These are phyloP conservation scores for Axinella damicornis DNA, from an alignment of 37 sponge, comb jelly and placozoan genomes.

Conservation along the genomic window DNA sequence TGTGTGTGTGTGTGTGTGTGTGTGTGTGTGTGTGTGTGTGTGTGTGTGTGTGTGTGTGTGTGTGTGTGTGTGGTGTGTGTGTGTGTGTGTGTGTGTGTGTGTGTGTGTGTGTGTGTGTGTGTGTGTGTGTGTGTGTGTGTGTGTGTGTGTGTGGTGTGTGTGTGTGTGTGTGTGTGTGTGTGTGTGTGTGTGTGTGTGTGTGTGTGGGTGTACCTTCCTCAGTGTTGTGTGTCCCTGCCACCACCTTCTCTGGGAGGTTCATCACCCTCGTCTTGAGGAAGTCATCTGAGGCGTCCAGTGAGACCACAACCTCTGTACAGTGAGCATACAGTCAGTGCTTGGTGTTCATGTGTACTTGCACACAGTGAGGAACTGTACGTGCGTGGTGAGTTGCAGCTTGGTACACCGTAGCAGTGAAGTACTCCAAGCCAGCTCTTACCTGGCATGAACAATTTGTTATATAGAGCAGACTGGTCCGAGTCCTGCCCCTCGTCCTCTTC, in stretches of 20 bases:
- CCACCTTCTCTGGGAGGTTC: conserved; percentile 87
- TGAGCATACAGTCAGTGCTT: too few relatives aligned
- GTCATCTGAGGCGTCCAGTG: conserved; percentile 81
- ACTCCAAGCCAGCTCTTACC: conserved; percentile 35
- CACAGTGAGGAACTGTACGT: too few relatives aligned
- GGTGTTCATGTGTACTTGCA: too few relatives aligned
- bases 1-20: neutral
- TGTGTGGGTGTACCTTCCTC: conserved; percentile 77
- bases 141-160: neutral
- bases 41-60: conserved; percentile 1
- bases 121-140: neutral
- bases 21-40: neutral
- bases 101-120: neutral
- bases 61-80: neutral
- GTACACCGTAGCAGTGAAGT: neutral
- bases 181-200: neutral
- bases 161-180: conserved; percentile 4
- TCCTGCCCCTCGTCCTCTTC: conserved; percentile 66
- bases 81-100: neutral
- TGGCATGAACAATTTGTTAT: conserved; percentile 86
- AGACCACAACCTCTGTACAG: conserved; percentile 77
- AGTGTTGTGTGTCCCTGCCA: conserved; percentile 90
- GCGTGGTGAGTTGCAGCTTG: neutral
- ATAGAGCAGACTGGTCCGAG: conserved; percentile 47
- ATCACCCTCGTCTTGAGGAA: conserved; percentile 92